Evolutionary conservation across 2,888 invertebrate genomes (phyloP), one percentile per base, ranked within the genome.

Genomic region (Auanema freiburgensis): DNA sequence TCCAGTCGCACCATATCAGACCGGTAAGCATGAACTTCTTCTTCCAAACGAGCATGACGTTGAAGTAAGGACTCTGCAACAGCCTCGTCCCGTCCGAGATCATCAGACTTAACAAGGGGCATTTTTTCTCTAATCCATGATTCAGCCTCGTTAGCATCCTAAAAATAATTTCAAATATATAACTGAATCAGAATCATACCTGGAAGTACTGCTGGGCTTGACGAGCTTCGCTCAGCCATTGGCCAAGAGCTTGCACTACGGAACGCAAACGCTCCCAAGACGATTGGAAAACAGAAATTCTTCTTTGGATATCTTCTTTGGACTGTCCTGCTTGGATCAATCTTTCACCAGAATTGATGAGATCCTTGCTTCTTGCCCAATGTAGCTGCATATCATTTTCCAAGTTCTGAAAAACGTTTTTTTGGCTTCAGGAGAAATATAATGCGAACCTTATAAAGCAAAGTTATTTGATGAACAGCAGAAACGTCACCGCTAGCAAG

Each of bases 91-190:
- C 89, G 89, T 1, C 97, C 97, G 82, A 91, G 91, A 87, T 98
- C 97, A 57, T 89, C 89, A 0, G 92, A 92, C 12, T 90, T 89
- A 14, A 94, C 92, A 44, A 98, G 88, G 0, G 94, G 91, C 85
- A 92, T 90, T 86, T 93, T 94, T 85, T 97, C 97, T 76, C 92
- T 91, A 86, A 94, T 89, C 94, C 95, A 97, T 0, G 94, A 94
- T 79, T 97, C 96, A 0, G 93, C 92, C 83, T 97, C 97, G 86
- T 97, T 95, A 0, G 95, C 94, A 85, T 97, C 97, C 69, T 75
- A 55, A 23, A 56, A 55, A 8, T n/a, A 24, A 66, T 71, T 58
- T 18, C 8, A 12, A 4, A 16, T n/a, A 18, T 4, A 3, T 4
- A 43, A 1, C 12, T 11, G 16, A 43, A 41, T 11, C 41, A 5